phyloP scores from a whole-genome alignment of 1,140 invertebrate species.

The Cheumatopsyche charites region DNA sequence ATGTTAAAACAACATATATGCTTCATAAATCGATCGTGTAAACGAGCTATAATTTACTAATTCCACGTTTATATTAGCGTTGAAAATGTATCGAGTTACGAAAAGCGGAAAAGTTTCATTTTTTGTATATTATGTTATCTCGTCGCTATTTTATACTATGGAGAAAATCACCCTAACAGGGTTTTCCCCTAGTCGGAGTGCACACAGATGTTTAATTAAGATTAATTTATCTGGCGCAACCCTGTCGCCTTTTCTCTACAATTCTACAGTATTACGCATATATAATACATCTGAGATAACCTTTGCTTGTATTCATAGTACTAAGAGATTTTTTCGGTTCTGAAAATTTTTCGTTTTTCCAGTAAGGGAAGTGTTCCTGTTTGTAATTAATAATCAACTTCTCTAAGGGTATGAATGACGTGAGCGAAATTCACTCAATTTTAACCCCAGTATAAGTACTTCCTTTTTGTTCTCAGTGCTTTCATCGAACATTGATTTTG shows the following conservation, averaged over 20 bases:
- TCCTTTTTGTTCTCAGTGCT: neutral
- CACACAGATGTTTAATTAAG: conserved; percentile 49
- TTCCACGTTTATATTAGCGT: no score
- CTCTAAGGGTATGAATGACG: neutral
- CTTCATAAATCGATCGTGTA: no score
- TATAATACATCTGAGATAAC: conserved; percentile 43
- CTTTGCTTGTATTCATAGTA: neutral
- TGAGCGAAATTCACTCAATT: conserved; percentile 7
- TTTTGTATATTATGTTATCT: conserved; percentile 20
- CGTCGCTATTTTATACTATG: neutral
- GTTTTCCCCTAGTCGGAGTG: conserved; percentile 30
- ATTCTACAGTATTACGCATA: no score
- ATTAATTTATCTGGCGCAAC: conserved; percentile 46
- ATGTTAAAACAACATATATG: no score
- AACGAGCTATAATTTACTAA: no score
- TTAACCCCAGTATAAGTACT: no score
- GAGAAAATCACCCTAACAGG: conserved; percentile 8
- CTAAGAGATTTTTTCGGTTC: neutral
- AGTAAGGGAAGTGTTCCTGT: conserved; percentile 35
- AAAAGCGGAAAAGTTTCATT: conserved; percentile 13
- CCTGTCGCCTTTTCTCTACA: conserved; percentile 39
- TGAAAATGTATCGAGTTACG: neutral
- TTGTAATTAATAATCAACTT: conserved; percentile 32
- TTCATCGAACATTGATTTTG: neutral
- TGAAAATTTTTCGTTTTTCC: conserved; percentile 31